These are phyloP conservation scores for Agapostemon virescens DNA, from an alignment of 2,888 invertebrate species.

Conservation along the genomic window DNA sequence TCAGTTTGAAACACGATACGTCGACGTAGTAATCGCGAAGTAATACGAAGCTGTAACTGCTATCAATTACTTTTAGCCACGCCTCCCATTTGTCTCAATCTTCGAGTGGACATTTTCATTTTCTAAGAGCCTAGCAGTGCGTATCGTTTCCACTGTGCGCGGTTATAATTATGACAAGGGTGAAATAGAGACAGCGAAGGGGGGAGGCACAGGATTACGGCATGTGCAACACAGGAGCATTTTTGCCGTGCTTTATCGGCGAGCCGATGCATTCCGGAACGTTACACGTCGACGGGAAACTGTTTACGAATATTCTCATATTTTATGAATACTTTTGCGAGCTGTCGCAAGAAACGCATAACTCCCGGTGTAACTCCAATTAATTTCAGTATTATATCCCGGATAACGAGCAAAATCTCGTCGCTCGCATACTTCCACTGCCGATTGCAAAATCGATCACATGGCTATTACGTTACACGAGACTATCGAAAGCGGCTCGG, in stretches of 20 bases:
- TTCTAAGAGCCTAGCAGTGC: neutral
- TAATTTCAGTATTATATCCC: constrained; percentile 35
- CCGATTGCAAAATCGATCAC: constrained; percentile 49
- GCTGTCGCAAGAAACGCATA: neutral
- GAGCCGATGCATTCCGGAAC: neutral
- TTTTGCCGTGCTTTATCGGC: neutral
- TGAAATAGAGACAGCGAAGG: neutral
- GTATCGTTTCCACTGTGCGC: neutral
- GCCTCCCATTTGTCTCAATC: constrained; percentile 8
- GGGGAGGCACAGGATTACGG: neutral
- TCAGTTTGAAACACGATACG: neutral
- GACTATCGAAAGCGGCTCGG: constrained; percentile 9
- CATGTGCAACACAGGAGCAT: neutral
- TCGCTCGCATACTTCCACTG: constrained; percentile 36
- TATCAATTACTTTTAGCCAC: constrained; percentile 4
- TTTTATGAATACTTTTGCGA: neutral
- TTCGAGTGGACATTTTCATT: neutral
- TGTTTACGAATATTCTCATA: constrained; percentile 15
- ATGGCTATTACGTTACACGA: constrained; percentile 38
- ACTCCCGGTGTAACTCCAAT: constrained; percentile 26
- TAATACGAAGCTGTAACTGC: neutral
- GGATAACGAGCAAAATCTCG: constrained; percentile 35
- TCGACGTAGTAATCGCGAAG: neutral
- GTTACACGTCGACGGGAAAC: neutral
- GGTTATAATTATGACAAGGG: neutral